phyloP scores from a whole-genome alignment of 2,888 invertebrate species.

The Teleiodes luculella region DNA sequence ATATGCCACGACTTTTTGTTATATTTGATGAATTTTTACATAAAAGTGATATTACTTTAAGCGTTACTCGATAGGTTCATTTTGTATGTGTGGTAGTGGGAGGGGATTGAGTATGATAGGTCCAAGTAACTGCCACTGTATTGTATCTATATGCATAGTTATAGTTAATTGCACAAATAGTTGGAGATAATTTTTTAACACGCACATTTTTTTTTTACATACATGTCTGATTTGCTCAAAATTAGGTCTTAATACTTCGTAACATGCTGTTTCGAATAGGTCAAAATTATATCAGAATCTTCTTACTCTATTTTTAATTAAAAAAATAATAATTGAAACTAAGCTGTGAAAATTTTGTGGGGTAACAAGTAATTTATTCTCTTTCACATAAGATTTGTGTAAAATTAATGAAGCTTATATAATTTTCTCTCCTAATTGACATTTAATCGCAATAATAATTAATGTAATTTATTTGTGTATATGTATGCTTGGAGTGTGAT shows the following conservation, averaged over 20 bases:
- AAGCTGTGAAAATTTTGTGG: too few relatives aligned
- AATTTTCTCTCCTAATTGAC: neutral
- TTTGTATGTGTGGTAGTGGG: constrained; percentile 48
- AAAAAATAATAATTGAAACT: too few relatives aligned
- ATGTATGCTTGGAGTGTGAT: constrained; percentile 34
- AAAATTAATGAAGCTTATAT: constrained; percentile 3
- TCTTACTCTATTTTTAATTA: neutral
- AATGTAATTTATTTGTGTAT: constrained; percentile 5
- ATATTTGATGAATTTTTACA: constrained; percentile 42
- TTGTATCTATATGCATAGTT: constrained; percentile 44
- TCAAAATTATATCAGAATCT: neutral
- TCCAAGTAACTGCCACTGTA: constrained; percentile 45
- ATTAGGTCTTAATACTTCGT: constrained; percentile 26
- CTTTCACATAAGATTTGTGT: neutral
- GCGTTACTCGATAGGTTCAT: constrained; percentile 65
- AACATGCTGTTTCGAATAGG: neutral
- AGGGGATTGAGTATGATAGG: constrained; percentile 32
- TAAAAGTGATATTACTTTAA: constrained; percentile 77
- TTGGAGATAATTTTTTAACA: constrained; percentile 24
- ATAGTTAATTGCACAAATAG: constrained; percentile 39
- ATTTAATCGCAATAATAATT: constrained; percentile 7
- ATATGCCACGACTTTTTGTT: neutral
- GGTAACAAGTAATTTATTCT: neutral
- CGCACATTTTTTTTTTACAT: constrained; percentile 23
- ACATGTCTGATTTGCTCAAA: constrained; percentile 57